Conservation (phyloP, 37 sponge, comb jelly and placozoan species). For the Agelas oroides region DNA sequence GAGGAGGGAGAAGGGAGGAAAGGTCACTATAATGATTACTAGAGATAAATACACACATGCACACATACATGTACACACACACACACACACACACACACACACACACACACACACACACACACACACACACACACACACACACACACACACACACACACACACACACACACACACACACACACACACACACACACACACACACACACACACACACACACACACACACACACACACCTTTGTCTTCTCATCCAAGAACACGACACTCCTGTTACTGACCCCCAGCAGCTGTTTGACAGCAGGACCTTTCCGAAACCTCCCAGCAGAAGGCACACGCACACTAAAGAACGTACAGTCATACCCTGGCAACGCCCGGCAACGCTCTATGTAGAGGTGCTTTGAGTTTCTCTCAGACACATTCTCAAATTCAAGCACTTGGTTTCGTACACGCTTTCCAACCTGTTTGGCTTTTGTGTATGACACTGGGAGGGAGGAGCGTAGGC, state of each 20-base stretch:
- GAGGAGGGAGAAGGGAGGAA: neutral
- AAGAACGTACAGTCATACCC: slow-evolving; percentile 86
- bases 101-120: slow-evolving; percentile 36
- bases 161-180: slow-evolving; percentile 44
- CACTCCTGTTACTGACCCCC: slow-evolving; percentile 66
- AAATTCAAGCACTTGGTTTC: slow-evolving; percentile 41
- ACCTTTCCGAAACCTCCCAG: slow-evolving; percentile 56
- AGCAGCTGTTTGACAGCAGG: slow-evolving; percentile 65
- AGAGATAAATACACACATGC: neutral
- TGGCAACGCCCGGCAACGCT: slow-evolving; percentile 76
- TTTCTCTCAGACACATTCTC: slow-evolving; percentile 80
- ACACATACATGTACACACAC: slow-evolving; percentile 37
- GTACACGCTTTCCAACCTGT: slow-evolving; percentile 45
- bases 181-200: slow-evolving; percentile 20
- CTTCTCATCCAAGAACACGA: slow-evolving; percentile 83
- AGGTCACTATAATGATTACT: no score
- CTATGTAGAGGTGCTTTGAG: slow-evolving; percentile 91
- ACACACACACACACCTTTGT: slow-evolving; percentile 68
- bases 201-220: slow-evolving; percentile 41
- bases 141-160: slow-evolving; percentile 37
- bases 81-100: slow-evolving; percentile 28
- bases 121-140: slow-evolving; percentile 43
- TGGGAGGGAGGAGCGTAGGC: slow-evolving; percentile 34
- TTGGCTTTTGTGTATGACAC: slow-evolving; percentile 38
- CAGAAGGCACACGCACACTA: slow-evolving; percentile 62